Evolutionary conservation across 2,113 vertebrate species (phyloP).

Genomic region (Mastomys natalensis): DNA sequence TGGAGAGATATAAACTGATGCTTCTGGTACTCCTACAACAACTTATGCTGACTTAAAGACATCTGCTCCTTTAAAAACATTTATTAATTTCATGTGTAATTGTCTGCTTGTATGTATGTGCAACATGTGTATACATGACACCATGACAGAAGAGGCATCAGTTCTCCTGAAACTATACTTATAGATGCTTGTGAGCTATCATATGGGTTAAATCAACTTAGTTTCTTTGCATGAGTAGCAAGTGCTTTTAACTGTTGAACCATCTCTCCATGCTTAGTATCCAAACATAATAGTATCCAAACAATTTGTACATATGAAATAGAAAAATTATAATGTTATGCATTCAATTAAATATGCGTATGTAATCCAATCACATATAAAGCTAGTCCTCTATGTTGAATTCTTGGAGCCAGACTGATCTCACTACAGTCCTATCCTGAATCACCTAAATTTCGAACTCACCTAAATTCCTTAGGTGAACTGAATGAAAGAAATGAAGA

Average conservation of each 20-base stretch:
- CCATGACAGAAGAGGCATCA: not conserved
- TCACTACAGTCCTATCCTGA: not conserved
- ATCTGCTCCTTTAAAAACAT: not conserved
- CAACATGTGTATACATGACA: not conserved
- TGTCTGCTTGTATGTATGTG: too few species aligned
- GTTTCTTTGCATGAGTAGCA: not conserved
- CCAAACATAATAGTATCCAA: not conserved
- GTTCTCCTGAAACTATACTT: too few species aligned
- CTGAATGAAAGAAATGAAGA: not conserved
- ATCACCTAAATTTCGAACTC: slow-evolving; percentile 32
- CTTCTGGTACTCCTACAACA: not conserved
- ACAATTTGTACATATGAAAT: not conserved
- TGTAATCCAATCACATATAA: not conserved
- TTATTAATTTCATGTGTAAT: not conserved
- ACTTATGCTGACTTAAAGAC: not conserved
- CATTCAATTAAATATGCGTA: not conserved
- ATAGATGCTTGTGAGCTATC: not conserved
- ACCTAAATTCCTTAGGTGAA: slow-evolving; percentile 1
- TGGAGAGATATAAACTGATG: not conserved
- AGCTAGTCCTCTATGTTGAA: not conserved
- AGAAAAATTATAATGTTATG: not conserved
- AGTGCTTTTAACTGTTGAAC: not conserved
- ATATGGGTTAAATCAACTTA: not conserved
- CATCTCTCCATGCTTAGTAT: too few species aligned
- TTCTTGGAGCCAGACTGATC: not conserved